Base-by-base conservation (phyloP, 2,797 vertebrate species). In the Phrynocephalus forsythii region DNA sequence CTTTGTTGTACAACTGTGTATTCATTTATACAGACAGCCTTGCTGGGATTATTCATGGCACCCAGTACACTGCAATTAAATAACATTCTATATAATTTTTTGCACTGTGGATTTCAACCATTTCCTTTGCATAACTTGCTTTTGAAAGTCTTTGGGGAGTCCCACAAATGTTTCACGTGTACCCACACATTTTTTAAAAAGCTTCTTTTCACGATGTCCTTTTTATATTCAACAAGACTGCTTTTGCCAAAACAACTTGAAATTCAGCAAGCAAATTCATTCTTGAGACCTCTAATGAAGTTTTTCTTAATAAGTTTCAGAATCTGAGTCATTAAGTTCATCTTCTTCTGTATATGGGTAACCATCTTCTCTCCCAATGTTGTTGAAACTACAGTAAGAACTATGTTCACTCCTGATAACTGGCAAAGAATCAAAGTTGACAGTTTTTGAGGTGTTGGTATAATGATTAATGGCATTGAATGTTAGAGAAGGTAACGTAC, bases 351-450 rank as follows among this genome's bases (percentile, higher is more conserved):
- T 97, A 94, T 98, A 98, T 0, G 97, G 92, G 94, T 98, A 98
- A 84, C 98, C 97, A 83, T 98, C 98, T 28, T 98, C 98, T 90
- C 98, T 98, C 91, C 97, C 96, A 94, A 99, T 97, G 95, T 98
- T 99, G 97, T 99, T 99, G 96, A 99, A 99, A 96, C 97, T 98
- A 97, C 99, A 99, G 91, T 98, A 99, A 92, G 98, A 98, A 93
- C 97, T 98, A 89, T 98, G 98, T 91, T 98, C 98, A 66, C 95
- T 96, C 89, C 97, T 97, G 96, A 98, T 95, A 92, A 97, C 95
- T 7, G 98, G 98, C 96, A 99, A 96, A 93, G 98, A 98, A 94
- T 99, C 98, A 0, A 99, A 99, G 84, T 98, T 98, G 93, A 98
- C 97, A 79, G 98, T 98, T 97, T 99, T 99, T 91, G 98, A 98